These are phyloP conservation scores for Rhadinocentrus ornatus DNA, from an alignment of 2,797 vertebrate genomes.

Conservation along the genomic window DNA sequence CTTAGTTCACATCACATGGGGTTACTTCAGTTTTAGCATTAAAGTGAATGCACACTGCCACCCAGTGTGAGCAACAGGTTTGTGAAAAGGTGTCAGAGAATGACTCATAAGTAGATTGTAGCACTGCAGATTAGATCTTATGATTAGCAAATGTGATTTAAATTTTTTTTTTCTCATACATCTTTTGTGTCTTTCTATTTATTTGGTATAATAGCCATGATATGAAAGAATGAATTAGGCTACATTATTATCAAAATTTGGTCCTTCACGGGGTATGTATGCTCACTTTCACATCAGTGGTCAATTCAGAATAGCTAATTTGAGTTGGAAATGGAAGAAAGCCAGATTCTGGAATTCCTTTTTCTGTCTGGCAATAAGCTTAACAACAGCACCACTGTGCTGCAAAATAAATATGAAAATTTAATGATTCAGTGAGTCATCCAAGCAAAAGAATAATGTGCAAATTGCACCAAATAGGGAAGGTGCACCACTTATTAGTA, in stretches of 20 bases:
- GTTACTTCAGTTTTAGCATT: neutral
- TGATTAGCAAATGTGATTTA: neutral
- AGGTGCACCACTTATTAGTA: conserved; percentile 18
- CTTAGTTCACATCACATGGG: neutral
- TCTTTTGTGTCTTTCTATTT: neutral
- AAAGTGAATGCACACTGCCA: conserved; percentile 72
- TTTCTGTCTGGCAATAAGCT: neutral
- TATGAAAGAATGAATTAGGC: neutral
- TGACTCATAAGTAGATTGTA: conserved; percentile 11
- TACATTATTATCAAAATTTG: neutral
- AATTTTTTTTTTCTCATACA: neutral
- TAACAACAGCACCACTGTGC: neutral
- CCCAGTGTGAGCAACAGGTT: conserved; percentile 70
- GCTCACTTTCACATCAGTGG: neutral
- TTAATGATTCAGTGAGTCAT: conserved; percentile 15
- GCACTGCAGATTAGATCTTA: neutral
- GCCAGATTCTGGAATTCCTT: neutral
- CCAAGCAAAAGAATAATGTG: neutral
- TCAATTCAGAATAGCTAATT: neutral
- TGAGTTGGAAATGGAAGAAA: neutral
- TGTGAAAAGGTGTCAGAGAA: conserved; percentile 10
- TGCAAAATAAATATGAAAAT: neutral
- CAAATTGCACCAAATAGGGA: conserved; percentile 14
- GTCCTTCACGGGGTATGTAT: neutral
- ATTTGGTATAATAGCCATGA: neutral